These are phyloP conservation scores for Pagetopsis macropterus DNA, from an alignment of 2,797 vertebrate species.

Conservation along the genomic window DNA sequence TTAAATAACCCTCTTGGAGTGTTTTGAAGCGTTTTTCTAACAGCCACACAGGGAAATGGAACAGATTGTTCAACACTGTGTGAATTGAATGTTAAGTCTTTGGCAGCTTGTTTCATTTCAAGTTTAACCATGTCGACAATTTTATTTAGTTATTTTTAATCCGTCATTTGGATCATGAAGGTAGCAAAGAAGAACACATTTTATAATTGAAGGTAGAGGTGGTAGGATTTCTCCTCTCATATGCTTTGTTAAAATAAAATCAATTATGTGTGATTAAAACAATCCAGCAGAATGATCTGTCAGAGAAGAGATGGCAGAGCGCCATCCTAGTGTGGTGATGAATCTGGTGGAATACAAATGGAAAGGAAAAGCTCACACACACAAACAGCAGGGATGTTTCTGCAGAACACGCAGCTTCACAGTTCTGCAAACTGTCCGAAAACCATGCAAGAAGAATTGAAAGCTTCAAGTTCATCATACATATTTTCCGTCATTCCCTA, in stretches of 20 bases:
- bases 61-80: not conserved
- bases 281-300: constrained; percentile 70
- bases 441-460: constrained; percentile 35
- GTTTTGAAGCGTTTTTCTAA: constrained; percentile 18
- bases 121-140: not conserved
- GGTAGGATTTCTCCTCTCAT: constrained; percentile 46
- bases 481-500: constrained; percentile 39
- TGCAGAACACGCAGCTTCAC: constrained; percentile 17
- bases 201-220: constrained; percentile 27
- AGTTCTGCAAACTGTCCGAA: constrained; percentile 24
- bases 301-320: constrained; percentile 59
- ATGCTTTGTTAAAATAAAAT: constrained; percentile 72
- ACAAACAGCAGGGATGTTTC: constrained; percentile 27
- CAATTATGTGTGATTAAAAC: constrained; percentile 78
- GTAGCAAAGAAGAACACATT: constrained; percentile 10
- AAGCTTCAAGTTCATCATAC: constrained; percentile 49
- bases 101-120: constrained; percentile 11
- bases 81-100: constrained; percentile 8
- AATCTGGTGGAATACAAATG: constrained; percentile 64
- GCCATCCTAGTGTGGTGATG: constrained; percentile 56
- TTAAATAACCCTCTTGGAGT: constrained; percentile 24
- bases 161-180: constrained; percentile 20
- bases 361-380: constrained; percentile 25
- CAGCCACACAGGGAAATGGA: constrained; percentile 15
- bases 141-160: constrained; percentile 20